Conservation (phyloP, 2,888 invertebrate species). For the Ormyrus rosae region DNA sequence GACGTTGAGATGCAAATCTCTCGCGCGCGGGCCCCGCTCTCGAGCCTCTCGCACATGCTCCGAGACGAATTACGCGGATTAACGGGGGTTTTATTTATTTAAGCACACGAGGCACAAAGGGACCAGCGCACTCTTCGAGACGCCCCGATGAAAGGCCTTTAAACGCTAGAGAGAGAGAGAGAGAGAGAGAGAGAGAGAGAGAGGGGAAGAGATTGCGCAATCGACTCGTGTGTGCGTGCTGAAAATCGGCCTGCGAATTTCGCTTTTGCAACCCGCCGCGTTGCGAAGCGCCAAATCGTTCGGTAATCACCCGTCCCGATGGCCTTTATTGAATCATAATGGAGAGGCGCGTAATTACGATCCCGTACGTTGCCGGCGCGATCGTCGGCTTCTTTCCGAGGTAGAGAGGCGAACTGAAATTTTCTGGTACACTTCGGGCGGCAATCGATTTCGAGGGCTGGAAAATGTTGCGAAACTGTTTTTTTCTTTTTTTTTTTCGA, state of each 20-base stretch:
- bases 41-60: neutral
- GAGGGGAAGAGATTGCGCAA: conserved; percentile 42
- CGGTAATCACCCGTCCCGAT: neutral
- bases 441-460: too few species aligned
- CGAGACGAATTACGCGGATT: conserved; percentile 39
- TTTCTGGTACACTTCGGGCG: too few species aligned
- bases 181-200: too few species aligned
- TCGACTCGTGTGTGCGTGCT: neutral
- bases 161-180: neutral
- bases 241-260: neutral
- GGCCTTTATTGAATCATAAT: neutral
- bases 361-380: too few species aligned
- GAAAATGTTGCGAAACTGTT: too few species aligned
- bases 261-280: neutral
- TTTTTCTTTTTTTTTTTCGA: too few species aligned
- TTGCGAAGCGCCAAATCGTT: too few species aligned
- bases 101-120: too few species aligned
- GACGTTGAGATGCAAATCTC: conserved; percentile 41
- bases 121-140: too few species aligned
- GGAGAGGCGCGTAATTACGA: too few species aligned
- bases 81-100: conserved; percentile 16
- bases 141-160: conserved; percentile 7
- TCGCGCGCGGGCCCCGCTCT: neutral
- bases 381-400: too few species aligned
- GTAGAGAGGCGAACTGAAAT: too few species aligned